A percentile compares a stretch with the other conserved stretches of the same genome.
These are phyloP conservation scores for Papilio elwesi DNA, from an alignment of 2,888 invertebrate genomes.

Conservation along the genomic window DNA sequence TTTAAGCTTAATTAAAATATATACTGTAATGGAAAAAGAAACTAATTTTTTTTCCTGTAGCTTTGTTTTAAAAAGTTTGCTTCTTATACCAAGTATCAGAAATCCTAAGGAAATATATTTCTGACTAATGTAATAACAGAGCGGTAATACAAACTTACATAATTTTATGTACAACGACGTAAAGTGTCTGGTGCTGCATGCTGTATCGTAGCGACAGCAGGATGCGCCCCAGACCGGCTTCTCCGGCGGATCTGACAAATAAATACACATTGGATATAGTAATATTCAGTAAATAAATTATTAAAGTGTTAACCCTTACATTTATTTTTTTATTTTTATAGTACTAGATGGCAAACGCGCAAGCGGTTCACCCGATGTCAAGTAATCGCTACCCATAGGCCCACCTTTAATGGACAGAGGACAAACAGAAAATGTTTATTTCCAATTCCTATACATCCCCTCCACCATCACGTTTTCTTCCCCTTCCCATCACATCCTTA, in stretches of 20 bases:
- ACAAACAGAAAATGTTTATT: no score
- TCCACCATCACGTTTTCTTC: no score
- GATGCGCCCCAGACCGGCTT: conserved; percentile 90
- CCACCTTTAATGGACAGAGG: no score
- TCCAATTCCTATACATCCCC: no score
- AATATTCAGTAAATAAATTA: no score
- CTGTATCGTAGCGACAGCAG: conserved; percentile 94
- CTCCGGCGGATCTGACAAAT: conserved; percentile 86
- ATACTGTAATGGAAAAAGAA: neutral
- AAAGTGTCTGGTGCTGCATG: conserved; percentile 91
- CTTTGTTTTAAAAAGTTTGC: neutral
- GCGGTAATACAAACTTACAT: conserved; percentile 85
- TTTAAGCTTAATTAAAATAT: neutral
- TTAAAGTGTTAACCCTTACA: no score
- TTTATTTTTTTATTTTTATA: no score
- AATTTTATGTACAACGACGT: conserved; percentile 94
- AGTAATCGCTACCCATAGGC: no score
- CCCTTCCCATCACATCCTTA: no score
- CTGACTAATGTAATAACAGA: no score
- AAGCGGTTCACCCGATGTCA: no score
- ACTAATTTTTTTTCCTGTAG: neutral
- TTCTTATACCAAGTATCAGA: neutral
- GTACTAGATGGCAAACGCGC: no score
- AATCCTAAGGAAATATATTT: neutral
- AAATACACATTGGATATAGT: neutral